Evolutionary conservation across 2,113 vertebrate genomes (phyloP).

Genomic region (Guaruba guarouba): DNA sequence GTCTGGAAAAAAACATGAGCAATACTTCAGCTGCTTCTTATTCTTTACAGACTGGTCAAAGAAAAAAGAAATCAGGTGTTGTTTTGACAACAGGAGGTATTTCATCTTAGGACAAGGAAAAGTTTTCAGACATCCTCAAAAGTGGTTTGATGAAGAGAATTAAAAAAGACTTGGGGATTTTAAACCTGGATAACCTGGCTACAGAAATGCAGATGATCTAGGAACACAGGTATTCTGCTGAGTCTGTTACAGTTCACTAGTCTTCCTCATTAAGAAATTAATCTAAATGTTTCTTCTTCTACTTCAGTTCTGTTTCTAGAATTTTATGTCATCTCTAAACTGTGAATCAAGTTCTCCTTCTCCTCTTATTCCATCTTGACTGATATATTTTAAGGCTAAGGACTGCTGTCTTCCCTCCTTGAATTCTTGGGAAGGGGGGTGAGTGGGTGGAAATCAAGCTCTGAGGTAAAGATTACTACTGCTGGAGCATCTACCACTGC

Average conservation of each 20-base stretch:
- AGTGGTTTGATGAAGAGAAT: neutral
- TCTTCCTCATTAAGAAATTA: neutral
- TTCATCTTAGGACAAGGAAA: neutral
- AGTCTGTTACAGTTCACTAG: neutral
- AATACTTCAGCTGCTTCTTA: neutral
- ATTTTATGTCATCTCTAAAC: neutral
- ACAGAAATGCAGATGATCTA: neutral
- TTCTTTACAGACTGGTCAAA: neutral
- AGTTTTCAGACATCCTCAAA: neutral
- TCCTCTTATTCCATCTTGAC: neutral
- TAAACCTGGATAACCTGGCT: neutral
- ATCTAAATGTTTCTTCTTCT: neutral
- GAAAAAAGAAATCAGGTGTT: neutral
- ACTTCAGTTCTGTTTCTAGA: neutral
- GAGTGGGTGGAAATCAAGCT: neutral
- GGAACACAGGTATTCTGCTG: neutral
- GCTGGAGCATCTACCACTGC: neutral
- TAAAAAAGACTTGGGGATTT: neutral
- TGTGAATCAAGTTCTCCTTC: neutral
- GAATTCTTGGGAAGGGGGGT: neutral
- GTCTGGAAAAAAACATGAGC: accelerated
- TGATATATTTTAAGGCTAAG: neutral
- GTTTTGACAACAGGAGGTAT: neutral
- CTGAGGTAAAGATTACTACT: neutral
- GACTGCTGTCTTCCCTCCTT: neutral